A percentile compares a stretch with the other conserved stretches of the same genome.
Conservation (phyloP, 2,888 invertebrate species). For the Noctuana brunneofusca region DNA sequence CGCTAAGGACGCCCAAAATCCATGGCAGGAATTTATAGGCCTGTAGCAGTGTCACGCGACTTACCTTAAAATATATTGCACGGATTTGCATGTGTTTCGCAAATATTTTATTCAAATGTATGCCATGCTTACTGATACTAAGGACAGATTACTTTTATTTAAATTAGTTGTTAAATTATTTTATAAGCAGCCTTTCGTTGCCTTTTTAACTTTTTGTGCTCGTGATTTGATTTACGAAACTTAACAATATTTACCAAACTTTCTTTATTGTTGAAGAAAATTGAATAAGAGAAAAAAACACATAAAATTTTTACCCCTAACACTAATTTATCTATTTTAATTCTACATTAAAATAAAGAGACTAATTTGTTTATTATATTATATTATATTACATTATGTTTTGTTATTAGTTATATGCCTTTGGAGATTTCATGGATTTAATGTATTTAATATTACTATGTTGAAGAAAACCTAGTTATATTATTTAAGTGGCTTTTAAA, state of each 20-base stretch:
- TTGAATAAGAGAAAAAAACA: too few species aligned
- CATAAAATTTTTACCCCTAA: too few species aligned
- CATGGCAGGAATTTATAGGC: constrained; percentile 45
- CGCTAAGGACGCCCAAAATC: constrained; percentile 54
- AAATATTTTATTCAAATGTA: constrained; percentile 32
- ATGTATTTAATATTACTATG: neutral
- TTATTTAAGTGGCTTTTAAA: constrained; percentile 17
- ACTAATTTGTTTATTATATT: too few species aligned
- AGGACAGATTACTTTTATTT: constrained; percentile 25
- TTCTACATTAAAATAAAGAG: too few species aligned
- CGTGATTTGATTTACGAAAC: too few species aligned
- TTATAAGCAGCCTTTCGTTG: neutral
- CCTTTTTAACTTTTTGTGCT: neutral
- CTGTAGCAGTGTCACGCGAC: constrained; percentile 30
- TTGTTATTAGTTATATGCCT: too few species aligned
- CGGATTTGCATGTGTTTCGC: constrained; percentile 33
- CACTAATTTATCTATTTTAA: too few species aligned
- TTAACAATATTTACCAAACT: too few species aligned
- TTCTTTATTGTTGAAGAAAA: too few species aligned
- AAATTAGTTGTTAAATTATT: constrained; percentile 20
- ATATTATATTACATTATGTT: too few species aligned
- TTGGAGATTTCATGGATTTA: too few species aligned
- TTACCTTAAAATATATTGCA: constrained; percentile 33
- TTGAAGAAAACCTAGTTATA: neutral
- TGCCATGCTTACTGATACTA: constrained; percentile 21